Conservation (phyloP, 2,797 vertebrate species). For the Halcyon leucocephala region DNA sequence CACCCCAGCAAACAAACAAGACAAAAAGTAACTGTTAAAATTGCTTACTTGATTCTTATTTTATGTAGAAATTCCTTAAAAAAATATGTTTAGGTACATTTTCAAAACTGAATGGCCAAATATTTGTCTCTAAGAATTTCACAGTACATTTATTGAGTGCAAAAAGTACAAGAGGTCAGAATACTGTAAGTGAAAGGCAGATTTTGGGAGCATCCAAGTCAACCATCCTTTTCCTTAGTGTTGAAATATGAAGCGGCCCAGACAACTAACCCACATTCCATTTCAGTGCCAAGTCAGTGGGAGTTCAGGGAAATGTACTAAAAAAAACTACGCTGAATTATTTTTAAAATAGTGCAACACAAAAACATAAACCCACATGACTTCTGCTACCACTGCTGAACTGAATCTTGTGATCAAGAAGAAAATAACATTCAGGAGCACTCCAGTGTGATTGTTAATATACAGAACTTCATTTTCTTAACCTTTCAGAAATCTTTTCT, state of each 20-base stretch:
- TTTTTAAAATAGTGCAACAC: neutral
- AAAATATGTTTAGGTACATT: neutral
- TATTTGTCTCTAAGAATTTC: neutral
- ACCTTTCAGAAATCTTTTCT: neutral
- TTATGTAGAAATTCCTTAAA: neutral
- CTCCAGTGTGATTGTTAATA: neutral
- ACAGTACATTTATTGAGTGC: neutral
- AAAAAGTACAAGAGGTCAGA: neutral
- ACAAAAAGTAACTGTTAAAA: neutral
- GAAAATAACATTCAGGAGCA: neutral
- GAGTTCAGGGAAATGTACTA: neutral
- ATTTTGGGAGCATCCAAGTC: neutral
- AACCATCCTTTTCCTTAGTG: neutral
- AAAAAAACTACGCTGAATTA: neutral
- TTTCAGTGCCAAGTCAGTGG: neutral
- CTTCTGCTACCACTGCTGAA: neutral
- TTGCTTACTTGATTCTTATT: neutral
- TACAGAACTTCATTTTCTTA: neutral
- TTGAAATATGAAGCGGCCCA: neutral
- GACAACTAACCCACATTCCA: neutral
- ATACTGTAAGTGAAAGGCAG: neutral
- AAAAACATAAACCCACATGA: neutral
- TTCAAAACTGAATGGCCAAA: neutral
- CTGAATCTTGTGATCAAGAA: neutral
- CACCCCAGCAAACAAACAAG: neutral